phyloP scores from a whole-genome alignment of 2,797 vertebrate species.

The Eutrigla gurnardus region DNA sequence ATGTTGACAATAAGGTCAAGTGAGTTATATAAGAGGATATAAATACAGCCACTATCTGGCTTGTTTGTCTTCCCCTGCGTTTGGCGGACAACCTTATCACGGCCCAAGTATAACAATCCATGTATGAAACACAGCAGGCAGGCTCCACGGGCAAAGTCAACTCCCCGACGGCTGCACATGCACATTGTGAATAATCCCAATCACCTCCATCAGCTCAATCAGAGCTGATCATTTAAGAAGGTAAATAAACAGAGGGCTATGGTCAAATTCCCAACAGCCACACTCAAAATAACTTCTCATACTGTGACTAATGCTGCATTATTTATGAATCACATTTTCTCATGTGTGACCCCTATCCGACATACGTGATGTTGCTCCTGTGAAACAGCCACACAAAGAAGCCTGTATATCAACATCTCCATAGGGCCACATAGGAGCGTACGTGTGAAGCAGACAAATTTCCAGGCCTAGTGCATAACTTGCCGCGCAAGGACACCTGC shows the following conservation, averaged over 20 bases:
- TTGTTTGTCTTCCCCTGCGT: slow-evolving; percentile 72
- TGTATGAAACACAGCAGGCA: slow-evolving; percentile 54
- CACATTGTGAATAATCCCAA: slow-evolving; percentile 58
- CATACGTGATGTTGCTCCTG: neutral
- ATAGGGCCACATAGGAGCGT: neutral
- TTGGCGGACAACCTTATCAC: slow-evolving; percentile 70
- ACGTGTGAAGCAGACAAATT: neutral
- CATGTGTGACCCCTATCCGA: neutral
- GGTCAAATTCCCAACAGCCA: slow-evolving; percentile 10
- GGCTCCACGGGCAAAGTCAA: slow-evolving; percentile 63
- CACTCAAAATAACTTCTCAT: neutral
- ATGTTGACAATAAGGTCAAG: slow-evolving; percentile 54
- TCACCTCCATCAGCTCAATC: slow-evolving; percentile 60
- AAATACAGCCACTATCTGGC: slow-evolving; percentile 79
- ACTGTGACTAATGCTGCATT: neutral
- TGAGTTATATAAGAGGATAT: slow-evolving; percentile 79
- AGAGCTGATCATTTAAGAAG: slow-evolving; percentile 18
- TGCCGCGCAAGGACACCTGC: slow-evolving; percentile 16
- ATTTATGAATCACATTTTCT: slow-evolving; percentile 5
- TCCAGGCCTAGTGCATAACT: neutral
- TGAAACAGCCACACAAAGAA: neutral
- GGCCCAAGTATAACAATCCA: slow-evolving; percentile 53
- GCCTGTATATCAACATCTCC: slow-evolving; percentile 18
- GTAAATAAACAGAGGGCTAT: slow-evolving; percentile 52
- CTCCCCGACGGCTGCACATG: slow-evolving; percentile 23